Conservation (phyloP, 2,888 invertebrate species). For the Clanis bilineata region DNA sequence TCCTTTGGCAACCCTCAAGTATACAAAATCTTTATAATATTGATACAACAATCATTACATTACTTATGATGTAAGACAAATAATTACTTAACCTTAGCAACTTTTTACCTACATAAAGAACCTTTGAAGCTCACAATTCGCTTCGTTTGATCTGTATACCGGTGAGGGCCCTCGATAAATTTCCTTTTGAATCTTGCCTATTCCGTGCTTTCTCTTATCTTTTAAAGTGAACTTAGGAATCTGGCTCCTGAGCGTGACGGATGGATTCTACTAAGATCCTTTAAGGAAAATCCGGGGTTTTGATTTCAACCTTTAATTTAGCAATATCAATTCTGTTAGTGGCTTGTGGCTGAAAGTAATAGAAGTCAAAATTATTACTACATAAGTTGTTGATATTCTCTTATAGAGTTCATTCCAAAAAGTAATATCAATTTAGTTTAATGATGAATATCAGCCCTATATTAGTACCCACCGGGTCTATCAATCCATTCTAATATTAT, state of each 20-base stretch:
- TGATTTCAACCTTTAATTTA: too few species aligned
- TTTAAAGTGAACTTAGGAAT: not conserved
- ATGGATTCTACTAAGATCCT: not conserved
- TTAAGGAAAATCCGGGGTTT: too few species aligned
- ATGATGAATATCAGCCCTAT: too few species aligned
- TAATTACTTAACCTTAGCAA: not conserved
- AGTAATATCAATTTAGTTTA: too few species aligned
- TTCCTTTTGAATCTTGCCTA: not conserved
- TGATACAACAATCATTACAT: not conserved
- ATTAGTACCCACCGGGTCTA: too few species aligned
- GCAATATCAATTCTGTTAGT: too few species aligned
- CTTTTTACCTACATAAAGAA: not conserved
- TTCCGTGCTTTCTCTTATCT: not conserved
- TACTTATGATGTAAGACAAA: not conserved
- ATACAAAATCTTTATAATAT: not conserved
- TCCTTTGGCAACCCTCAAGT: not conserved
- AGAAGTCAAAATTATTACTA: too few species aligned
- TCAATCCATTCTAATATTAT: too few species aligned
- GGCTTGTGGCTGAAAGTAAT: too few species aligned
- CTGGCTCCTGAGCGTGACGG: not conserved
- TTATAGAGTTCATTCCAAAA: too few species aligned
- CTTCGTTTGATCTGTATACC: slow-evolving; percentile 4
- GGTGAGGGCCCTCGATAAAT: not conserved
- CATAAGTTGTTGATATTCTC: too few species aligned
- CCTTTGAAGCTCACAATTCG: not conserved